Evolutionary conservation across 2,888 invertebrate species (phyloP), one percentile per base, ranked within the genome.

Genomic region (Drosophila nr. perissopoda): DNA sequence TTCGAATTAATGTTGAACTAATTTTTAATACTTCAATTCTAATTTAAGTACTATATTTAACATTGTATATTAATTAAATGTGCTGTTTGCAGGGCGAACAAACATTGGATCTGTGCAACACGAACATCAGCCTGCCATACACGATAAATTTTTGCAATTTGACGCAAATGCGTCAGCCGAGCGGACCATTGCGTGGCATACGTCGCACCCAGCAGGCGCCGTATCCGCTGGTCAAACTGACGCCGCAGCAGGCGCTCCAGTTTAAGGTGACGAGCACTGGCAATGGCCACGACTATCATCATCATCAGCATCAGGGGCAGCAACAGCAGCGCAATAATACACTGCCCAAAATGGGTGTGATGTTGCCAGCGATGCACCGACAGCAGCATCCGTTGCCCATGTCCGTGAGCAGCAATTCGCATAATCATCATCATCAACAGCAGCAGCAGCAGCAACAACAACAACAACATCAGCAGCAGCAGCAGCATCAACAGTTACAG

Each of bases 151-250:
- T 97, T 91, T 95, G 95, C 83, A 96, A 96, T 92, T 94, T 96
- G 84, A 96, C 96, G 56, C 96, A 97, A 94, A 95, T 95, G 62
- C 94, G 96, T 88, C 95, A 96, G 89, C 95, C 95, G 75, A 95
- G 96, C 83, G 96, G 96, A 54, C 96, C 96, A 82, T 94, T 96
- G 16, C 93, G 96, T 53, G 95, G 94, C 80, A 95, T 98, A 82
- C 94, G 97, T 33, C 94, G 98, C 72, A 95, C 95, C 40, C 95
- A 96, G 82, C 96, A 96, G 93, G 96, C 97, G 31, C 97, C 97
- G 45, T 97, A 97, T 94, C 97, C 97, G 64, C 94, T 96, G 83
- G 95, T 96, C 21, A 96, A 96, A 92, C 94, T 96, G 18, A 94
- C 94, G 31, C 91, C 92, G 0, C 92, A 92, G 71, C 92, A 93